Evolutionary conservation across 2,113 vertebrate genomes (phyloP).

Genomic region (Puma concolor): DNA sequence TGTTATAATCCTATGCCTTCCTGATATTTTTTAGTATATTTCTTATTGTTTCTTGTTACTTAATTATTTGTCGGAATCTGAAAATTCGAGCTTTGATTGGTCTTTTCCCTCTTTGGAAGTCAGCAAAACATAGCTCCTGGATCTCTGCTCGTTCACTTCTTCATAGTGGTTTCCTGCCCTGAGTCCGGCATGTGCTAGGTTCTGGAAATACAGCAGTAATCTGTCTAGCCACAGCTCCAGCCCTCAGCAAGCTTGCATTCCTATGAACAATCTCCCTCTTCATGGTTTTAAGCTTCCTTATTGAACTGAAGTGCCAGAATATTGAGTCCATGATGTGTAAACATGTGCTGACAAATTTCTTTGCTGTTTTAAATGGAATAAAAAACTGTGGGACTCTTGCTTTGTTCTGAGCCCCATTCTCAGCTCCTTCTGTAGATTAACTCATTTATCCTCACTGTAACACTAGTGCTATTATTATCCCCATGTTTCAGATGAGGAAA

Average conservation of each 20-base stretch:
- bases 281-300: not conserved
- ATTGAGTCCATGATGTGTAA: not conserved
- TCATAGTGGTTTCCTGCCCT: rapidly evolving
- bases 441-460: not conserved
- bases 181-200: not conserved
- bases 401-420: not conserved
- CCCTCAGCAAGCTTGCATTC: not conserved
- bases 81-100: not conserved
- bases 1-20: not conserved
- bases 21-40: not conserved
- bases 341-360: not conserved
- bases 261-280: not conserved
- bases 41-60: not conserved
- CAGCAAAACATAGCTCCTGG: not conserved
- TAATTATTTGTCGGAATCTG: not conserved
- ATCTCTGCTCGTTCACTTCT: not conserved
- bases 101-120: not conserved
- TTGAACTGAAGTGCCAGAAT: not conserved
- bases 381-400: not conserved
- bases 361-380: not conserved
- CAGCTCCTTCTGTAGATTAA: not conserved
- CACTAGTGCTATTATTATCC: not conserved
- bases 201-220: not conserved
- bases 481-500: not conserved
- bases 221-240: rapidly evolving